Base-by-base conservation (phyloP, 2,888 invertebrate genomes). In the Chrysina gloriosa region DNA sequence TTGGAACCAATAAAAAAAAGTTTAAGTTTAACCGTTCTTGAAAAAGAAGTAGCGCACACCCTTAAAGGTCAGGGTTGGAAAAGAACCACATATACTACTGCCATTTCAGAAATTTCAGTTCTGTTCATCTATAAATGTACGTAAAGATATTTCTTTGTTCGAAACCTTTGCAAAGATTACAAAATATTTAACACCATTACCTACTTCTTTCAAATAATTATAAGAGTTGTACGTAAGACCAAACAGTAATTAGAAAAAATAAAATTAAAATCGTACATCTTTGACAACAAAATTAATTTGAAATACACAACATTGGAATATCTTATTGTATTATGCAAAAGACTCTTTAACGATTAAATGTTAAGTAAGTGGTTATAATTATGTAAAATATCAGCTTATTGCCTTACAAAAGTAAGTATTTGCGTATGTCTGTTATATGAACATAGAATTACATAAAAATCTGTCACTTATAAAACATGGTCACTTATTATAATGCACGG, bases 231-330 rank as follows among this genome's bases (percentile, higher is more conserved):
- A 45, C 19, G 7, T 45, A 14, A 45, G 1, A 45, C 16, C 45
- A 3, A 45, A 45, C 16, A 45, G 19, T 45, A 45, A 45, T 45
- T 16, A 45, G n/a, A n/a, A n/a, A n/a, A n/a, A n/a, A 45, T 45
- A 45, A 16, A 45, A 45, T 31, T 16, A 45, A 45, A 45, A 14
- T 45, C 7, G 14, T 45, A 9, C 45, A 4, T 16, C 19, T 45
- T 16, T 45, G 45, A 45, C 45, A 45, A 19, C 45, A 16, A 45
- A n/a, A n/a, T n/a, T n/a, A n/a, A 45, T 45, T 45, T 16, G 19
- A 45, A 16, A 45, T 45, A 7, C 45, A 45, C 31, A 31, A n/a
- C n/a, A n/a, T 4, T 31, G 31, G n/a, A 45, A 16, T 45, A 16
- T 45, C 7, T 5, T 16, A 19, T 45, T 19, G 45, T 45, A 19